phyloP scores from a whole-genome alignment of 2,888 invertebrate genomes.

The Elgonia sp. region DNA sequence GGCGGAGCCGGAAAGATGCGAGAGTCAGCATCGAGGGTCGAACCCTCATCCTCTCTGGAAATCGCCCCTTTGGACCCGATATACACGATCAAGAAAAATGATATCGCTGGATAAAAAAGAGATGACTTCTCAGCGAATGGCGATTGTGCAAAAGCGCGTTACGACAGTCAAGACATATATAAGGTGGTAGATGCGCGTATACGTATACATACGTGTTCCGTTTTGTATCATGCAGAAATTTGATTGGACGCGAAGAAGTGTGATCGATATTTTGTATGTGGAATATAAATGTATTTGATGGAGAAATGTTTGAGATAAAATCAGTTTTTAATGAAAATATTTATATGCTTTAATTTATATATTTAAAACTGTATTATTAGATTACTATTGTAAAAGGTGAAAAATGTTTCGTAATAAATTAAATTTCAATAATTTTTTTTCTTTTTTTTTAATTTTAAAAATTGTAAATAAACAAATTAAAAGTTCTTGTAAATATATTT shows the following conservation, averaged over 20 bases:
- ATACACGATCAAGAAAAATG: conserved; percentile 86
- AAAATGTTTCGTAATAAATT: too few relatives aligned
- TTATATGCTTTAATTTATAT: too few relatives aligned
- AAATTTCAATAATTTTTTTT: too few relatives aligned
- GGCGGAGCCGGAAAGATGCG: conserved; percentile 85
- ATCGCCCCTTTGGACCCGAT: conserved; percentile 77
- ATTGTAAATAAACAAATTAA: too few relatives aligned
- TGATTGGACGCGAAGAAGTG: conserved; percentile 65
- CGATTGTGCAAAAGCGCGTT: conserved; percentile 78
- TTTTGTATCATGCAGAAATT: conserved; percentile 47
- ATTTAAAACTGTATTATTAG: too few relatives aligned
- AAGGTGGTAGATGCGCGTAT: conserved; percentile 64
- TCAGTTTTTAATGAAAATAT: too few relatives aligned
- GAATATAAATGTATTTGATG: too few relatives aligned
- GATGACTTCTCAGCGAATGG: conserved; percentile 85
- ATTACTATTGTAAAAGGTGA: too few relatives aligned
- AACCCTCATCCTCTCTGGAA: conserved; percentile 81
- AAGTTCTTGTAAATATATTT: too few relatives aligned
- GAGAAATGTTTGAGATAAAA: too few relatives aligned
- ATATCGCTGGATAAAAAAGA: conserved; percentile 84
- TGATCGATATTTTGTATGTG: conserved; percentile 61
- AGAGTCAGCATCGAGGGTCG: conserved; percentile 85
- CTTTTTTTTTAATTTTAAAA: too few relatives aligned
- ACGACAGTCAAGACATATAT: conserved; percentile 72
- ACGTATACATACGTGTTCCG: neutral